A percentile compares a stretch with the other conserved stretches of the same genome.
phyloP scores from a whole-genome alignment of 2,113 vertebrate genomes.

The Pachyramphus minor region DNA sequence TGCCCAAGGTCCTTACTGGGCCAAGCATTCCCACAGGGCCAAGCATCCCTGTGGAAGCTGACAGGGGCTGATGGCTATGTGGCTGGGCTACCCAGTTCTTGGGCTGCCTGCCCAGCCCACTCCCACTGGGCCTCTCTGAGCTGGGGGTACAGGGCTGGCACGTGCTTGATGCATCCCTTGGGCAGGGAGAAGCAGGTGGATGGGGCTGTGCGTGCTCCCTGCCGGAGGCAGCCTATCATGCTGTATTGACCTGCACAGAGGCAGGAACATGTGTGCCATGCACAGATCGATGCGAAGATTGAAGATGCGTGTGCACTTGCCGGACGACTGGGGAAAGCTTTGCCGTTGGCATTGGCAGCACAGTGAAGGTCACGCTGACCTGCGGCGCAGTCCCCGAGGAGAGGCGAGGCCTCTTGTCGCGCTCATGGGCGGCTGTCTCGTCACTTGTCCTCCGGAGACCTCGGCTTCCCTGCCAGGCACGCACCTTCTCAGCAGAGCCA shows the following conservation, averaged over 20 bases:
- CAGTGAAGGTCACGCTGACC: conserved; percentile 55
- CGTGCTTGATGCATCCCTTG: background rate
- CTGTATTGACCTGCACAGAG: conserved; percentile 49
- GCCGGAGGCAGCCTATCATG: conserved; percentile 55
- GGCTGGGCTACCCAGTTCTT: accelerated
- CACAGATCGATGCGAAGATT: conserved; percentile 63
- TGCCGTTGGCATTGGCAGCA: conserved; percentile 54
- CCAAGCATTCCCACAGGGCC: background rate
- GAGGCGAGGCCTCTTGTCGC: background rate
- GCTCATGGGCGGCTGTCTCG: conserved; percentile 1
- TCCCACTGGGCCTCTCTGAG: accelerated
- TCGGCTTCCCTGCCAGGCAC: background rate
- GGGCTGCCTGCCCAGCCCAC: background rate
- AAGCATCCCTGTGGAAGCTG: background rate
- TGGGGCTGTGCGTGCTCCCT: conserved; percentile 17
- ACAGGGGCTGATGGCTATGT: background rate
- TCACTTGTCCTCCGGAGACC: background rate
- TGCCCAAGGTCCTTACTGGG: background rate
- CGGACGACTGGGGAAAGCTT: conserved; percentile 30
- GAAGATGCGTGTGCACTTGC: conserved; percentile 52
- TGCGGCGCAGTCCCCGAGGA: background rate
- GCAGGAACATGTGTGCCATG: conserved; percentile 58
- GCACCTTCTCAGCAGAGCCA: background rate
- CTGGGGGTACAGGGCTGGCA: background rate
- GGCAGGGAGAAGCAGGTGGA: background rate